Evolutionary conservation across 2,113 vertebrate genomes (phyloP).

Genomic region (Entomyzon cyanotis): DNA sequence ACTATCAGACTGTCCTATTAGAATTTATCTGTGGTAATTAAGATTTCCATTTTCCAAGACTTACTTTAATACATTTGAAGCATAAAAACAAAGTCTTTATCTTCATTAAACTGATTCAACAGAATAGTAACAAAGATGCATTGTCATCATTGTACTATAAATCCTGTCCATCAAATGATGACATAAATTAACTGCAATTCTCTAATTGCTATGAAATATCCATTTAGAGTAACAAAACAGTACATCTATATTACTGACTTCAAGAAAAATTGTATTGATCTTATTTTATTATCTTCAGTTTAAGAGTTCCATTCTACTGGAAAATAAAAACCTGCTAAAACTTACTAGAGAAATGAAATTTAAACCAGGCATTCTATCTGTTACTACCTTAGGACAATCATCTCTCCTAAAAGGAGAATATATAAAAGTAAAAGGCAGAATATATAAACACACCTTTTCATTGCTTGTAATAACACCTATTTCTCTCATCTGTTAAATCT

Average conservation of each 20-base stretch:
- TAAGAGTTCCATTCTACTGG: not conserved
- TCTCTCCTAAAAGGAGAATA: no score
- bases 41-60: conserved; percentile 48
- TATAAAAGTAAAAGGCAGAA: not conserved
- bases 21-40: conserved; percentile 60
- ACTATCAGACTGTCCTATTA: conserved; percentile 36
- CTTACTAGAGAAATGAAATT: not conserved
- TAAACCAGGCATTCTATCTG: not conserved
- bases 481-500: not conserved
- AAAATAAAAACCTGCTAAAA: not conserved
- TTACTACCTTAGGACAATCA: not conserved
- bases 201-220: not conserved
- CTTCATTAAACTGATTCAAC: conserved; percentile 41
- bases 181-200: conserved; percentile 15
- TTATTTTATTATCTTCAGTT: not conserved
- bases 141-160: not conserved
- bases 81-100: conserved; percentile 39
- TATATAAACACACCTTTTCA: not conserved
- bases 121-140: conserved; percentile 22
- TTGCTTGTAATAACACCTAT: not conserved
- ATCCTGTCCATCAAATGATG: not conserved
- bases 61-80: conserved; percentile 45
- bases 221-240: not conserved
- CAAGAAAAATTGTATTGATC: not conserved
- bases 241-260: not conserved